Base-by-base conservation (phyloP, 2,113 vertebrate species). In the Corythornis vintsioides region DNA sequence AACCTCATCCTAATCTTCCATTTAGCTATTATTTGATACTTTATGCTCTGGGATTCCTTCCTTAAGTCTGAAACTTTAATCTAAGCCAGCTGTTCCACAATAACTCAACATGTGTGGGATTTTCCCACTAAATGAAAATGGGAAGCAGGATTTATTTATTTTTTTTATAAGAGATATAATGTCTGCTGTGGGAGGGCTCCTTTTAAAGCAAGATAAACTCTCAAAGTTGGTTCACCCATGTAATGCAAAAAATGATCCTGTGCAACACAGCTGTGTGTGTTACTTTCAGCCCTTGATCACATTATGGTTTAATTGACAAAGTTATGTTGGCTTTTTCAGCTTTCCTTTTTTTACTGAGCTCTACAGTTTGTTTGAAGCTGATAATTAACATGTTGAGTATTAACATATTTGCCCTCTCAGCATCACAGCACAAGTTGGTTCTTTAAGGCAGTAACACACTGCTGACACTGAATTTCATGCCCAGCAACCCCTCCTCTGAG, bases 71-170 rank as follows among this genome's bases (percentile, higher is more conserved):
- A 96, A 91, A 38, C 17, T 88, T 87, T 86, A 82, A 90, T 73
- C 81, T 83, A 87, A 96, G 60, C 52, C 91, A 95, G 87, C 82
- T 96, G 65, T 72, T 88, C 85, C 60, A 57, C 73, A 93, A 16
- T 64, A 94, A 95, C 70, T 79, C 56, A 63, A 79, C 50, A 43
- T 82, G 60, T 93, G 91, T 90, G 86, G 83, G 84, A 89, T 85
- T 65, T 56, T 94, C 55, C 83, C 69, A 83, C 50, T 83, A 56
- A 45, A 70, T 74, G 31, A 96, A 78, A 94, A 83, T 28, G 33
- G 43, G 73, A 85, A 79, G 33, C 63, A 61, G 65, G 53, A 61
- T 38, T 60, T 38, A 38, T 35, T 35, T 17, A 35, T 13, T 22
- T 33, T 38, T 52, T 86, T 86, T 86, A 55, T 21, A 81, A 89